Evolutionary conservation across 2,888 invertebrate species (phyloP).

Genomic region (Zhuqinia jingwanae): DNA sequence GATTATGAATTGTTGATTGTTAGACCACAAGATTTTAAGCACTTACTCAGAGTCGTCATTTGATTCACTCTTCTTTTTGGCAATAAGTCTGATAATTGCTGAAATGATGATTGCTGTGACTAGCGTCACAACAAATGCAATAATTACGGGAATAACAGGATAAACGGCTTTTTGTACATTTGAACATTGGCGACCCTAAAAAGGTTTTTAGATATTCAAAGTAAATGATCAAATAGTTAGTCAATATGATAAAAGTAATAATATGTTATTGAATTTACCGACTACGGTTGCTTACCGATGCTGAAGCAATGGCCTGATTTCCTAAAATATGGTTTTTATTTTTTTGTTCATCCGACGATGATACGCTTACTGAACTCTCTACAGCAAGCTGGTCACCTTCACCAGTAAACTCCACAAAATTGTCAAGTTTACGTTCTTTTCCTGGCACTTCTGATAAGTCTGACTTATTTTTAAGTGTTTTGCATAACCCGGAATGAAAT

Average conservation of each 20-base stretch:
- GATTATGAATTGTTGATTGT: background rate
- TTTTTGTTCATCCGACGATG: background rate
- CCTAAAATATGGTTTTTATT: conserved; percentile 1
- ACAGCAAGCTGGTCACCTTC: conserved; percentile 65
- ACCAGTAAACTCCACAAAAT: conserved; percentile 63
- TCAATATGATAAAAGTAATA: background rate
- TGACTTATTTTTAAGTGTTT: background rate
- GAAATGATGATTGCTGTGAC: conserved; percentile 66
- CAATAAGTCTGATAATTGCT: conserved; percentile 52
- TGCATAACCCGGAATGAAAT: background rate
- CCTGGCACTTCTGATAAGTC: background rate
- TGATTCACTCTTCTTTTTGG: background rate
- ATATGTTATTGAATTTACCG: too few species aligned
- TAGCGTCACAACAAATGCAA: conserved; percentile 58
- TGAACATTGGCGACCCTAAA: conserved; percentile 43
- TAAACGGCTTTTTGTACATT: conserved; percentile 59
- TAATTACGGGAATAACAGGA: conserved; percentile 65
- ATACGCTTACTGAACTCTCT: conserved; percentile 24
- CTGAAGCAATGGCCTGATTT: background rate
- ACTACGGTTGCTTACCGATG: conserved; percentile 9
- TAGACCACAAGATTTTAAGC: background rate
- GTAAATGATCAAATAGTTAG: background rate
- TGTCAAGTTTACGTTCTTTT: conserved; percentile 31
- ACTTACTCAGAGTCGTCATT: conserved; percentile 16
- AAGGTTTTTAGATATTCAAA: background rate